phyloP scores from a whole-genome alignment of 2,888 invertebrate genomes.

The Sphinx pinastri region DNA sequence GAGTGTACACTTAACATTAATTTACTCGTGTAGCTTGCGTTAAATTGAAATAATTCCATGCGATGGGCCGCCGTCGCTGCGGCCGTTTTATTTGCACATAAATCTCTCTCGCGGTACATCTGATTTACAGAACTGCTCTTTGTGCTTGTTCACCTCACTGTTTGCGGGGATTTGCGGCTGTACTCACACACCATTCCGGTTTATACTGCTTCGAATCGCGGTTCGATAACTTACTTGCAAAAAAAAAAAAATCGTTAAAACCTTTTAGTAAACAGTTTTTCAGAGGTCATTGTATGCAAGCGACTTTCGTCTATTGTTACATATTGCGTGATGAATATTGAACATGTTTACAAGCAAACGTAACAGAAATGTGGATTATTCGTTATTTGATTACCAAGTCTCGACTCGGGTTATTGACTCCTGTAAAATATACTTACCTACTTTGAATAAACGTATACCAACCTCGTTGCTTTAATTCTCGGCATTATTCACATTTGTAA shows the following conservation, averaged over 20 bases:
- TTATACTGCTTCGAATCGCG: conserved; percentile 46
- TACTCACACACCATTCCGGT: conserved; percentile 49
- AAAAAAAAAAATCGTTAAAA: conserved; percentile 1
- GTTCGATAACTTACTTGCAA: conserved; percentile 35
- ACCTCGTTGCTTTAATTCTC: background rate
- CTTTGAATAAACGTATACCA: background rate
- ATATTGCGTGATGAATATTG: background rate
- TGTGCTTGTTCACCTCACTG: conserved; percentile 61
- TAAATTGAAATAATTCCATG: conserved; percentile 76
- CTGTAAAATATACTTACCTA: background rate
- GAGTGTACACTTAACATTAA: conserved; percentile 58
- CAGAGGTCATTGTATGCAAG: too few species aligned
- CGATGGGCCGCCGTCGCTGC: conserved; percentile 58
- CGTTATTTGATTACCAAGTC: background rate
- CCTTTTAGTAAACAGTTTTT: too few species aligned
- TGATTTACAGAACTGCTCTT: conserved; percentile 75
- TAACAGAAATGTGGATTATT: background rate
- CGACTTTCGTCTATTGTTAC: background rate
- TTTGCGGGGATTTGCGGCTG: conserved; percentile 59
- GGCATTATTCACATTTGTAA: background rate
- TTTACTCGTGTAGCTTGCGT: conserved; percentile 63
- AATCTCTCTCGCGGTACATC: conserved; percentile 67
- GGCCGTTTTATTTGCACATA: conserved; percentile 74
- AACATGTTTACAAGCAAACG: background rate
- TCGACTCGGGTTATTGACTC: background rate